Percentiles rank a stretch among this genome's conserved stretches.
These are phyloP conservation scores for Pseudachorutes palmiensis DNA, from an alignment of 1,140 invertebrate species.

Conservation along the genomic window DNA sequence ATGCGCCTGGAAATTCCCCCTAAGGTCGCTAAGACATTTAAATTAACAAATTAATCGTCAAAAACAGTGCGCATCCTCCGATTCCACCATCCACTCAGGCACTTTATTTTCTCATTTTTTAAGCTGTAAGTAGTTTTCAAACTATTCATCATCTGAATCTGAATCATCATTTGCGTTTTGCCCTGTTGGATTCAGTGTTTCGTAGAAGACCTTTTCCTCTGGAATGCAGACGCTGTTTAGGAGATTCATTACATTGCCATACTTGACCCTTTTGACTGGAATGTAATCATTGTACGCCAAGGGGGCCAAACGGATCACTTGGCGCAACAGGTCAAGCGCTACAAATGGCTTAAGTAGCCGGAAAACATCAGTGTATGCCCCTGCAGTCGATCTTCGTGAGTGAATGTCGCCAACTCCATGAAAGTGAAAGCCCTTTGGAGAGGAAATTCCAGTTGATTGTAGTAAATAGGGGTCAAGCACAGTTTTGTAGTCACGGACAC, in stretches of 20 bases:
- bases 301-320: not conserved
- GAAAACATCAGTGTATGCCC: not conserved
- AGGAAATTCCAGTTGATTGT: not conserved
- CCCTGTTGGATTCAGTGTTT: not conserved
- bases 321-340: not conserved
- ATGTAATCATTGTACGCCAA: not conserved
- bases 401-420: too few relatives aligned
- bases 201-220: not conserved
- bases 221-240: not conserved
- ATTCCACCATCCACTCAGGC: too few relatives aligned
- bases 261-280: not conserved
- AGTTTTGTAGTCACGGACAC: constrained; percentile 9
- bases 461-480: not conserved
- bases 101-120: too few relatives aligned
- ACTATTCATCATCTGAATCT: too few relatives aligned
- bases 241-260: not conserved
- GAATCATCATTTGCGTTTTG: too few relatives aligned
- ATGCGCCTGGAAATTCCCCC: too few relatives aligned
- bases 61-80: too few relatives aligned
- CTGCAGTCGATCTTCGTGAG: not conserved
- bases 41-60: too few relatives aligned
- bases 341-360: not conserved
- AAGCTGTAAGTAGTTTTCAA: too few relatives aligned
- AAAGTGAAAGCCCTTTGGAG: too few relatives aligned
- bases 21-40: too few relatives aligned